Percentiles rank a stretch among this genome's conserved stretches.
These are phyloP conservation scores for Cinclus cinclus DNA, from an alignment of 2,113 vertebrate genomes.

Conservation along the genomic window DNA sequence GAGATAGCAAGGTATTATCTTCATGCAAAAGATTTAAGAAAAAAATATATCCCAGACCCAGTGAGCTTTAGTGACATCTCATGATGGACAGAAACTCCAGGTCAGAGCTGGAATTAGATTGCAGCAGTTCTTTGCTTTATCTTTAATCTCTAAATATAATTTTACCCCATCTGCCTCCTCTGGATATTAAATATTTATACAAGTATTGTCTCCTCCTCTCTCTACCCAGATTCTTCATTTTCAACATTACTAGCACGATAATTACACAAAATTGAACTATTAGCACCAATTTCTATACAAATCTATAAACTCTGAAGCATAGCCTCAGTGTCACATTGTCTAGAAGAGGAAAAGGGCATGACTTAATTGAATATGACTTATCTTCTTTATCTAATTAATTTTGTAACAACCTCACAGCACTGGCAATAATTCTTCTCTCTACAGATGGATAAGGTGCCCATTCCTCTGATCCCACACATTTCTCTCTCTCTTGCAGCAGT, in stretches of 20 bases:
- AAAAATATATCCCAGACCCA: neutral
- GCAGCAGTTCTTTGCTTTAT: neutral
- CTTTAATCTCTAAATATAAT: conserved; percentile 27
- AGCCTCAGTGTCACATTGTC: conserved; percentile 1
- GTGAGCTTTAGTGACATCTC: neutral
- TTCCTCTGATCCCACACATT: neutral
- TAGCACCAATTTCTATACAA: conserved; percentile 28
- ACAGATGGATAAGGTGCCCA: neutral
- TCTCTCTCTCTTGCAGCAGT: neutral
- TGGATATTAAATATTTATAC: conserved; percentile 48
- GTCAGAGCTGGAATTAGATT: neutral
- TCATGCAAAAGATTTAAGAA: conserved; percentile 11
- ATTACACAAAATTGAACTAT: conserved; percentile 56
- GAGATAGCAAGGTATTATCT: conserved; percentile 24
- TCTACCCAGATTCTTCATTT: conserved; percentile 30
- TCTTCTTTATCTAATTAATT: conserved; percentile 27
- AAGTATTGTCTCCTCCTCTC: neutral
- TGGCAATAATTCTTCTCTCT: neutral
- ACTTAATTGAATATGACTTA: conserved; percentile 41
- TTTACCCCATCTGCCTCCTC: conserved; percentile 26
- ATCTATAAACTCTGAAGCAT: conserved; percentile 20
- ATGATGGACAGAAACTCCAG: neutral
- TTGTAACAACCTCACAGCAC: neutral
- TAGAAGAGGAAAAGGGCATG: neutral
- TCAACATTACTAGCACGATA: neutral